A percentile compares a stretch with the other conserved stretches of the same genome.
These are phyloP conservation scores for Artemia sinica DNA, from an alignment of 2,888 invertebrate genomes.

Conservation along the genomic window DNA sequence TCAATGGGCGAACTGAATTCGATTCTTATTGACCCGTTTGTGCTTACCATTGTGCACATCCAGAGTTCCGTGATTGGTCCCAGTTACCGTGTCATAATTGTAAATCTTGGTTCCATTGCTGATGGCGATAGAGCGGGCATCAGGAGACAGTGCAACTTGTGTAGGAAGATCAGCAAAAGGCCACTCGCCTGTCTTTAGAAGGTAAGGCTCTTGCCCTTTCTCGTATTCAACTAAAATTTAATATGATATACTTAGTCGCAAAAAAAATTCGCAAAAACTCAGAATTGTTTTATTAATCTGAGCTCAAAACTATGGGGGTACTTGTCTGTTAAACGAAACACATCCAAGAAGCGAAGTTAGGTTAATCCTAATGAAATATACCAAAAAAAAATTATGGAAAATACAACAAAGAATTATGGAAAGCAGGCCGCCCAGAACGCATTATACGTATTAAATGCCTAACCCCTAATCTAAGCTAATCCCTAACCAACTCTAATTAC, in stretches of 20 bases:
- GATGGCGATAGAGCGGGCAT: conserved; percentile 56
- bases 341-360: not conserved
- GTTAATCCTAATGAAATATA: too few relatives aligned
- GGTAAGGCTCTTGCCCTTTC: conserved; percentile 56
- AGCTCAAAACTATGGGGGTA: not conserved
- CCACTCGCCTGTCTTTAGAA: conserved; percentile 45
- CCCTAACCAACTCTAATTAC: too few relatives aligned
- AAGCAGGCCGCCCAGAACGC: too few relatives aligned
- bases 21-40: too few relatives aligned
- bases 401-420: too few relatives aligned
- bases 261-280: conserved; percentile 14
- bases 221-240: conserved; percentile 51
- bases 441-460: too few relatives aligned
- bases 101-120: conserved; percentile 45
- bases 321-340: not conserved
- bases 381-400: too few relatives aligned
- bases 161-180: conserved; percentile 32
- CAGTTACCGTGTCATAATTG: conserved; percentile 50
- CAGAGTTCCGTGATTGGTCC: conserved; percentile 44
- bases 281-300: conserved; percentile 10
- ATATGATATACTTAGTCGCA: too few relatives aligned
- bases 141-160: conserved; percentile 54
- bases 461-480: too few relatives aligned
- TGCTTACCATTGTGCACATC: conserved; percentile 38
- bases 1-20: too few relatives aligned